Conservation (phyloP, 1,140 invertebrate genomes). For the Prorops nasuta region DNA sequence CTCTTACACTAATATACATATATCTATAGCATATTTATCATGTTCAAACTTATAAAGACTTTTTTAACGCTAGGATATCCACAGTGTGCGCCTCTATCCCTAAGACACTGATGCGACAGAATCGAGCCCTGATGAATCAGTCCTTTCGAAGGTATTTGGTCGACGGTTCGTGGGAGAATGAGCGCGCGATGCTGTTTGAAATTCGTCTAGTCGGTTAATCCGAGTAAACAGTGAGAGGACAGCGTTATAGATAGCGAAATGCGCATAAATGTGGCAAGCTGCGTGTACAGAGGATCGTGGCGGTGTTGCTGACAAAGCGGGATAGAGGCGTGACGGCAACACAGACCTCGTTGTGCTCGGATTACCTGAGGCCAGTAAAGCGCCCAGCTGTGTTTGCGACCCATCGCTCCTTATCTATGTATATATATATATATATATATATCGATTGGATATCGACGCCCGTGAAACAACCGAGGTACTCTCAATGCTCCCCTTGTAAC, state of each 20-base stretch:
- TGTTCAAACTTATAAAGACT: too few species aligned
- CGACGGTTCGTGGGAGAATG: too few species aligned
- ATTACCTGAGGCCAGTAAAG: conserved; percentile 34
- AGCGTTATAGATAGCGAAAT: conserved; percentile 38
- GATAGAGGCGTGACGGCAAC: conserved; percentile 22
- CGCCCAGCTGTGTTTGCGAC: conserved; percentile 51
- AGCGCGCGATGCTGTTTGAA: conserved; percentile 22
- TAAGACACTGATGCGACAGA: too few species aligned
- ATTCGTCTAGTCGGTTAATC: conserved; percentile 38
- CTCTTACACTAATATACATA: too few species aligned
- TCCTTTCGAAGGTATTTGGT: too few species aligned
- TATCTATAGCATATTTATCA: too few species aligned
- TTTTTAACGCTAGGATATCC: too few species aligned
- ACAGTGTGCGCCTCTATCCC: too few species aligned
- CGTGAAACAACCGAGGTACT: too few species aligned
- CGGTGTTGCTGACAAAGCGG: conserved; percentile 25
- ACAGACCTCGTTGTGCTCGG: conserved; percentile 39
- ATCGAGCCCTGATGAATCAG: too few species aligned
- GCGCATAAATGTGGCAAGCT: conserved; percentile 46
- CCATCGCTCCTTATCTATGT: conserved; percentile 47
- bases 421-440: too few species aligned
- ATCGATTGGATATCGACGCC: conserved; percentile 46
- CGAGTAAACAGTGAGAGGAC: conserved; percentile 40
- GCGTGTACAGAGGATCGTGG: conserved; percentile 39
- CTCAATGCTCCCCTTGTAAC: conserved; percentile 42